Evolutionary conservation across 37 sponge, comb jelly and placozoan genomes (phyloP), one percentile per base, ranked within the genome.

Genomic region (Ianthella basta): DNA sequence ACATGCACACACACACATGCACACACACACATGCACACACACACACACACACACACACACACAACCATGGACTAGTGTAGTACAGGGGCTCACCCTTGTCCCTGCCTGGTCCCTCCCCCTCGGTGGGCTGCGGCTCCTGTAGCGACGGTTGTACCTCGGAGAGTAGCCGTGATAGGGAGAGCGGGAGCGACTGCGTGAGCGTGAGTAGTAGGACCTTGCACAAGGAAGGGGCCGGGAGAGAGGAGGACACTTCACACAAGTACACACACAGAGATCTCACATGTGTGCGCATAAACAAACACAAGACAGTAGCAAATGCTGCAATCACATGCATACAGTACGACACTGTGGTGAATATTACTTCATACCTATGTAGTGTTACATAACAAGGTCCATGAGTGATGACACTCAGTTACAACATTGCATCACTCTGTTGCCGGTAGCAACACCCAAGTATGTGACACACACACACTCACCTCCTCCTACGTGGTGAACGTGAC

Each of bases 121-220:
- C 50, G 50, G 50, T 3, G 50, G 50, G 8, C 50, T 44, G 50
- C 50, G 50, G 8, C 50, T 44, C 50, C 50, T 44, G 50, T 44
- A 44, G 8, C 50, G 50, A 3, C 50, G 50, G 82, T 86, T 83
- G 1, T 91, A 90, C 69, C 88, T 60, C 0, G 94, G 94, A 38
- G 91, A 90, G 20, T 75, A 41, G 69, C 88, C 85, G 0, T 50
- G 55, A 10, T 85, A 44, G 1, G 68, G 73, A 0, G 84, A 69
- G 21, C 63, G 66, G 40, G 66, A 33, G 10, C 56, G 41, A 6
- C 81, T 60, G 12, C 86, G 36, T 14, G 56, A 37, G 50, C 59
- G 69, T 6, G 86, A 77, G 41, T 80, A 88, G 56, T 80, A 80
- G 41, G 87, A 87, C 38, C 87, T 41, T 18, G 82, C 81, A 38